Conservation (phyloP, 2,797 vertebrate species). For the Limnodromus scolopaceus region DNA sequence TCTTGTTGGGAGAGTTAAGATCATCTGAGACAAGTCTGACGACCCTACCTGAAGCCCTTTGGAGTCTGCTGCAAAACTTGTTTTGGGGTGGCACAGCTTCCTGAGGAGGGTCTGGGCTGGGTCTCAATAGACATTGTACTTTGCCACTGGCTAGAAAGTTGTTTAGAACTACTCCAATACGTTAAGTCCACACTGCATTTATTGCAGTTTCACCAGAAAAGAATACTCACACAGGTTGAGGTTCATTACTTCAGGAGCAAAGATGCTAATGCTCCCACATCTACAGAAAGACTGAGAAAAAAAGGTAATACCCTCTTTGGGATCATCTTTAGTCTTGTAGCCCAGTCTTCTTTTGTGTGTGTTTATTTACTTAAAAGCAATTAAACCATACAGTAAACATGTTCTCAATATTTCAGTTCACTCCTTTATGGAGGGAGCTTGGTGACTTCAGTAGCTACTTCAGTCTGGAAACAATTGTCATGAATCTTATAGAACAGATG, state of each 20-base stretch:
- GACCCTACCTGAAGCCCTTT: neutral
- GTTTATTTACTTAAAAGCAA: neutral
- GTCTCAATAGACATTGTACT: neutral
- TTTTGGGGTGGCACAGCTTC: neutral
- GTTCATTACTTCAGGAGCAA: neutral
- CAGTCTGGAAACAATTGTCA: neutral
- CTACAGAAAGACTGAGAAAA: neutral
- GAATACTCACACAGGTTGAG: neutral
- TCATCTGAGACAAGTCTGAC: neutral
- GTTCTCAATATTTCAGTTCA: neutral
- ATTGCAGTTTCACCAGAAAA: neutral
- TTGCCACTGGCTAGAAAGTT: neutral
- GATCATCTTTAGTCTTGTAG: neutral
- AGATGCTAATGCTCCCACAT: neutral
- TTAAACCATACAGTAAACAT: neutral
- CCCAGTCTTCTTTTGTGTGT: neutral
- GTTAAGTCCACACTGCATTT: neutral
- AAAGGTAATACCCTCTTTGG: neutral
- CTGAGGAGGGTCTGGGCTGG: neutral
- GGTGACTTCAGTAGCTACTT: neutral
- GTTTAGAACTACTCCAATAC: neutral
- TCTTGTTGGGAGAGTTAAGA: neutral
- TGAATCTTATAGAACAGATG: neutral
- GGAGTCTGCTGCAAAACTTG: neutral
- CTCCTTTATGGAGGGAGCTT: neutral